Conservation (phyloP, 2,888 invertebrate species). For the Ashinkailepas kermadecensis region DNA sequence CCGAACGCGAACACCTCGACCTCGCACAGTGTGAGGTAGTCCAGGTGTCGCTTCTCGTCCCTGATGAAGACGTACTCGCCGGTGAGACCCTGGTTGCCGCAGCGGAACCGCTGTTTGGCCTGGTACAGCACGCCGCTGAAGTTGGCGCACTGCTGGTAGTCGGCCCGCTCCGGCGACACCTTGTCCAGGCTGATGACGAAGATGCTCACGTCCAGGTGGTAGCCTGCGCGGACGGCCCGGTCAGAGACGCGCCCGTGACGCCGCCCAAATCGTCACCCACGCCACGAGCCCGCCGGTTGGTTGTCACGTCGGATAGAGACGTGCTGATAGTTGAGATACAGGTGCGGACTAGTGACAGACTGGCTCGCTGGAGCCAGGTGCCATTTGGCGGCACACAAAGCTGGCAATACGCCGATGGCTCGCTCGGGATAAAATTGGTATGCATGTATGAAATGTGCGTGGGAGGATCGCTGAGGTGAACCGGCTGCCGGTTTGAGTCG, state of each 20-base stretch:
- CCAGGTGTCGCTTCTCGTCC: slow-evolving; percentile 38
- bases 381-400: no score
- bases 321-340: no score
- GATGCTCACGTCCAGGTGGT: slow-evolving; percentile 13
- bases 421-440: no score
- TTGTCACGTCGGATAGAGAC: no score
- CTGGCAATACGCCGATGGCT: no score
- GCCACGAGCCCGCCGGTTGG: no score
- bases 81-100: slow-evolving; percentile 37
- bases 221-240: slow-evolving; percentile 30
- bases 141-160: slow-evolving; percentile 10
- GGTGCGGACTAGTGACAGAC: not conserved
- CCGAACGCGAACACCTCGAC: slow-evolving; percentile 39
- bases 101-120: slow-evolving; percentile 36
- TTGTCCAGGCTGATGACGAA: not conserved
- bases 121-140: slow-evolving; percentile 22
- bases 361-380: not conserved
- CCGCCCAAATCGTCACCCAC: not conserved
- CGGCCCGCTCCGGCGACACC: not conserved
- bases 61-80: slow-evolving; percentile 39
- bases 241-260: no score
- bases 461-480: no score
- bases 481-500: no score
- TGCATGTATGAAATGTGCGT: no score
- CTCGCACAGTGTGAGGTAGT: slow-evolving; percentile 41